Evolutionary conservation across 1,140 invertebrate species (phyloP).

Genomic region (Schmidtea mediterranea): DNA sequence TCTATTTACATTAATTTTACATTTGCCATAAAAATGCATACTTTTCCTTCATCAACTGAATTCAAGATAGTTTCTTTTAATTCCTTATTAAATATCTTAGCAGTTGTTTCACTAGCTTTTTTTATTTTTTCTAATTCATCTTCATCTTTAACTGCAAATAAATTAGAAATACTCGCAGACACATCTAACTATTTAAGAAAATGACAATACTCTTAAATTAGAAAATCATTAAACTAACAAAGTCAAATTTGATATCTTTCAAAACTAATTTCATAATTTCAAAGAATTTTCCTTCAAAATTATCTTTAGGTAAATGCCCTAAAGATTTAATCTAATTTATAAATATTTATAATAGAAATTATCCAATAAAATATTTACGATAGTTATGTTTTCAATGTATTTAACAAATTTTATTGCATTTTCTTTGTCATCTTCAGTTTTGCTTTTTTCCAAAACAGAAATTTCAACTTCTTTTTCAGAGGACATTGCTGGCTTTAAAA

Average conservation of each 20-base stretch:
- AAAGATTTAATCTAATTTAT: background rate
- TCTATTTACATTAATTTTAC: no score
- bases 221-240: background rate
- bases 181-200: conserved; percentile 36
- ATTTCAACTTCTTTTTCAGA: conserved; percentile 47
- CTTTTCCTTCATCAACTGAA: conserved; percentile 76
- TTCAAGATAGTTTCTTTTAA: conserved; percentile 91
- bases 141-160: conserved; percentile 84
- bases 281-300: background rate
- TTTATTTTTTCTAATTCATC: conserved; percentile 64
- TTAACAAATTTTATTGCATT: background rate
- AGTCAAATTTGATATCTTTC: no score
- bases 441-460: background rate
- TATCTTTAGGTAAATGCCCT: background rate
- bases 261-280: background rate
- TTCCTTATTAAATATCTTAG: conserved; percentile 81
- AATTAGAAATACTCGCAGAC: conserved; percentile 46
- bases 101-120: conserved; percentile 66
- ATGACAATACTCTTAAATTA: background rate
- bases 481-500: conserved; percentile 64
- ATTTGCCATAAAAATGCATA: conserved; percentile 24
- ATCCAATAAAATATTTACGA: background rate
- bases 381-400: background rate
- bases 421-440: background rate
- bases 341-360: background rate